Conservation (phyloP, 2,113 vertebrate species). For the Nymphicus hollandicus region DNA sequence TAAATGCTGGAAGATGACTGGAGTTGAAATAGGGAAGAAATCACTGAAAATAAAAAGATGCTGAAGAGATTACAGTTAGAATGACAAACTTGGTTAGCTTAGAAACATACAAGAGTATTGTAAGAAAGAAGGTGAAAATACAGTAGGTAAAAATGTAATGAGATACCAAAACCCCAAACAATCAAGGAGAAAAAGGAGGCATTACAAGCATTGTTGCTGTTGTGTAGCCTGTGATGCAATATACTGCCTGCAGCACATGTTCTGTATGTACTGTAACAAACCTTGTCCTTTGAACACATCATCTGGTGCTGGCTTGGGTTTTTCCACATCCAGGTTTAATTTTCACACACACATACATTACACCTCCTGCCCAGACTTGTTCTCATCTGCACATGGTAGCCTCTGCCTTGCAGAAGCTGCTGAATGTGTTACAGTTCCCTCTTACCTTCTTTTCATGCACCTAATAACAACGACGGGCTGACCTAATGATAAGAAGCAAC, state of each 20-base stretch:
- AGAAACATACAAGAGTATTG: background rate
- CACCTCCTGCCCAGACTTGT: background rate
- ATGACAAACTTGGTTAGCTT: background rate
- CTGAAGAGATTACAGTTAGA: background rate
- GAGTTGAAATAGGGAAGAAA: background rate
- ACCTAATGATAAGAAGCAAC: background rate
- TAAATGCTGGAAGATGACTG: background rate
- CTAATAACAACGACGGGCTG: fast-evolving
- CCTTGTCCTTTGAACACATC: fast-evolving
- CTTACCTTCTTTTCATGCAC: background rate
- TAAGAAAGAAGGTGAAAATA: background rate
- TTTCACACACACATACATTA: background rate
- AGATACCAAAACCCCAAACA: background rate
- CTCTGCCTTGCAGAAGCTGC: background rate
- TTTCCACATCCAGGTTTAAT: background rate
- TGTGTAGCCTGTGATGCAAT: background rate
- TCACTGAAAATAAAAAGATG: background rate
- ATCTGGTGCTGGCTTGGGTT: fast-evolving
- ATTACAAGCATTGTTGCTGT: background rate
- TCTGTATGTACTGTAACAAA: background rate
- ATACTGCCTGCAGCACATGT: background rate
- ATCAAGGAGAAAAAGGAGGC: background rate
- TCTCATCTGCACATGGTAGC: background rate
- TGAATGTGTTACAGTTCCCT: background rate
- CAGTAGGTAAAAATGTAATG: background rate